A percentile compares a stretch with the other conserved stretches of the same genome.
phyloP scores from a whole-genome alignment of 2,888 invertebrate genomes.

The Trissolcus japonicus region DNA sequence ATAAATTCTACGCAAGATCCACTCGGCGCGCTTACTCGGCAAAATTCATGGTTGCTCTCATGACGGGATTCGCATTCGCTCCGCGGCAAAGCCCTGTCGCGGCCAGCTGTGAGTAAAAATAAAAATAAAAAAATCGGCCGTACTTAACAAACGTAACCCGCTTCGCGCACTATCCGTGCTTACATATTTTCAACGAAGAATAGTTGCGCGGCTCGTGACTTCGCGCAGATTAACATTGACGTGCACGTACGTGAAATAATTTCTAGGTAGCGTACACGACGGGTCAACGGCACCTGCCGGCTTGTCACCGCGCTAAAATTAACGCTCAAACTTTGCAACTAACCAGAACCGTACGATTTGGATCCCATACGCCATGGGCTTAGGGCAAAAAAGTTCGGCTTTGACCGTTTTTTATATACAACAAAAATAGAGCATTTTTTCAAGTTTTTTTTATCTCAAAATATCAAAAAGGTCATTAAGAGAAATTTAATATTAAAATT shows the following conservation, averaged over 20 bases:
- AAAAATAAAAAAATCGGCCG: constrained; percentile 48
- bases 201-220: constrained; percentile 28
- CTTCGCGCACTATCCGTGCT: constrained; percentile 1
- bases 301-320: constrained; percentile 69
- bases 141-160: constrained; percentile 46
- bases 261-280: constrained; percentile 70
- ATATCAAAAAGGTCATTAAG: no score
- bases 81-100: constrained; percentile 40
- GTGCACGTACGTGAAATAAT: constrained; percentile 64
- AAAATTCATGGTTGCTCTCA: constrained; percentile 42
- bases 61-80: constrained; percentile 15
- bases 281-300: constrained; percentile 70
- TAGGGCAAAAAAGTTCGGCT: no score
- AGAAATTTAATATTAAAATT: no score
- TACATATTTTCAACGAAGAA: not conserved
- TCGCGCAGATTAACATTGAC: constrained; percentile 65
- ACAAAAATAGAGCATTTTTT: no score
- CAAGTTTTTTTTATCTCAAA: no score
- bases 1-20: constrained; percentile 49
- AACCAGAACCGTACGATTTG: no score
- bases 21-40: constrained; percentile 27
- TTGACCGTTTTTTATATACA: no score
- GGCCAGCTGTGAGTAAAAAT: constrained; percentile 36
- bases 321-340: constrained; percentile 50
- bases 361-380: no score